Conservation (phyloP, 2,113 vertebrate genomes). For the Takifugu flavidus region DNA sequence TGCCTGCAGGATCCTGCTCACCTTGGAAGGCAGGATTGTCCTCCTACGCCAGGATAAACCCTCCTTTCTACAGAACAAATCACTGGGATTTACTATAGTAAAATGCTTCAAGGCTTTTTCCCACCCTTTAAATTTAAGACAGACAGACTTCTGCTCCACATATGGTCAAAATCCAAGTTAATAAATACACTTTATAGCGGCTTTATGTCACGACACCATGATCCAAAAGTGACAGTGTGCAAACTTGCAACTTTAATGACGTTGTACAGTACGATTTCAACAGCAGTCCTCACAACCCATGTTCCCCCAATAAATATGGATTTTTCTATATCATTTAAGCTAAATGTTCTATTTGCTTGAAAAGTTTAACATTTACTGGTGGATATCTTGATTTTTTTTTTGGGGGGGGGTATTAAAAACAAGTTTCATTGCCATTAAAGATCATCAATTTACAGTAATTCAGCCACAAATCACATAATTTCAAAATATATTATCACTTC, state of each 20-base stretch:
- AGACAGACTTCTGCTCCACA: neutral
- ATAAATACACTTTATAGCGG: neutral
- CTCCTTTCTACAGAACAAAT: neutral
- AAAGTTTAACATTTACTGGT: slow-evolving; percentile 47
- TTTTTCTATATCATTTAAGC: slow-evolving; percentile 48
- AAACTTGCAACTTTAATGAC: slow-evolving; percentile 74
- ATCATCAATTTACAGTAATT: slow-evolving; percentile 54
- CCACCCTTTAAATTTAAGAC: neutral
- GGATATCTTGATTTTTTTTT: slow-evolving; percentile 28
- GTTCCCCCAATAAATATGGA: slow-evolving; percentile 58
- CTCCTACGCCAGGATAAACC: neutral
- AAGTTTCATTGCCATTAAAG: slow-evolving; percentile 31
- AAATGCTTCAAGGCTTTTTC: neutral
- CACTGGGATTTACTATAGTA: no score
- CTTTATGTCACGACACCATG: slow-evolving; percentile 13
- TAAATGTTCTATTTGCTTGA: slow-evolving; percentile 50
- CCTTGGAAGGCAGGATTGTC: neutral
- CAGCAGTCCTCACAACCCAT: slow-evolving; percentile 60
- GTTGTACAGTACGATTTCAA: slow-evolving; percentile 69
- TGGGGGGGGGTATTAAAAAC: slow-evolving; percentile 10
- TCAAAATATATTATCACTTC: no score
- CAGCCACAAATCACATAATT: slow-evolving; percentile 41
- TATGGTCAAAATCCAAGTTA: neutral
- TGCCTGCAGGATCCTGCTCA: slow-evolving; percentile 15
- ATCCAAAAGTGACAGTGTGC: slow-evolving; percentile 54